Conservation (phyloP, 2,797 vertebrate genomes). For the Pangasius djambal region DNA sequence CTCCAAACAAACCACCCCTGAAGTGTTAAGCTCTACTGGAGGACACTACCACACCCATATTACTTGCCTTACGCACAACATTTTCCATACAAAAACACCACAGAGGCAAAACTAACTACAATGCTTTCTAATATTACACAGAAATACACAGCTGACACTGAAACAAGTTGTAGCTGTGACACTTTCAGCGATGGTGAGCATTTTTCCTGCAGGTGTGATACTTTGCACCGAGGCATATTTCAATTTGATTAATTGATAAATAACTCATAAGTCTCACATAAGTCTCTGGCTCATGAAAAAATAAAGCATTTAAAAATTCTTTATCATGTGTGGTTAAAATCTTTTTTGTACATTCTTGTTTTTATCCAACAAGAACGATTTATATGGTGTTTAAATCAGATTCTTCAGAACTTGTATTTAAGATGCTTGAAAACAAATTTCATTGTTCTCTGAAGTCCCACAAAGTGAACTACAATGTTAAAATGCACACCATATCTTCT, state of each 20-base stretch:
- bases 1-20: constrained; percentile 26
- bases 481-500: background rate
- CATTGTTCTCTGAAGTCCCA: background rate
- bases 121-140: background rate
- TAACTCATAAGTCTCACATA: background rate
- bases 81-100: constrained; percentile 20
- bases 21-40: constrained; percentile 7
- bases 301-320: background rate
- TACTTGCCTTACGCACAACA: background rate
- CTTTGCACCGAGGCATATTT: background rate
- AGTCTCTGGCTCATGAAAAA: too few relatives aligned
- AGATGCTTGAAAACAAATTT: background rate
- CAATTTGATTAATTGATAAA: too few relatives aligned
- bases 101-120: background rate
- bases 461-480: background rate
- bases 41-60: constrained; percentile 31
- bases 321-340: too few relatives aligned
- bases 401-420: background rate
- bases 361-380: background rate
- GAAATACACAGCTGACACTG: background rate
- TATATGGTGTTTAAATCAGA: background rate
- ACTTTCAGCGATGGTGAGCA: background rate
- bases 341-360: background rate
- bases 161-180: background rate
- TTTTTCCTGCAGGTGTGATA: background rate